Conservation (phyloP, 2,797 vertebrate genomes). For the Syndactyla subalaris region DNA sequence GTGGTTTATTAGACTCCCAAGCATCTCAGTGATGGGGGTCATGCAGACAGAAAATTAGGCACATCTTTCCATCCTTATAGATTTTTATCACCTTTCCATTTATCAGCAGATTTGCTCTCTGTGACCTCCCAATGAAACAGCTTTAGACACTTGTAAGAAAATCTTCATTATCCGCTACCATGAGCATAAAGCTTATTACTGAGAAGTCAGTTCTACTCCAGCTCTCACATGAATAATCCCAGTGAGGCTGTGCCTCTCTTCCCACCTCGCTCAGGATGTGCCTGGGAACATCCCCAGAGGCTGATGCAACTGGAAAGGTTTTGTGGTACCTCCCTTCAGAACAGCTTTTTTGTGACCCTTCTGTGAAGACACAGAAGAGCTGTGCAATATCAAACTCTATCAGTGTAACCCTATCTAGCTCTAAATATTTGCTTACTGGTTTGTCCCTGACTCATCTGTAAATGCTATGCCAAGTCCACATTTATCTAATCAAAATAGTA, state of each 20-base stretch:
- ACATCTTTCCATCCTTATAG: constrained; percentile 38
- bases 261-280: not conserved
- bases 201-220: constrained; percentile 39
- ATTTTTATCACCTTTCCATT: constrained; percentile 57
- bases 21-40: not conserved
- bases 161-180: constrained; percentile 18
- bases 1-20: not conserved
- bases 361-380: not conserved
- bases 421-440: constrained; percentile 20
- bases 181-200: constrained; percentile 40
- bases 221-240: constrained; percentile 5
- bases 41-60: constrained; percentile 34
- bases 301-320: constrained; percentile 20
- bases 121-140: constrained; percentile 22
- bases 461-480: not conserved
- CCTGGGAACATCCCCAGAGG: not conserved
- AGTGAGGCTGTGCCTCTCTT: not conserved
- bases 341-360: not conserved
- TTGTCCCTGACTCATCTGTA: not conserved
- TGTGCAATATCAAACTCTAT: not conserved
- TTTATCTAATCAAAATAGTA: constrained; percentile 25
- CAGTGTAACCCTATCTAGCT: constrained; percentile 6
- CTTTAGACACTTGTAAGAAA: constrained; percentile 27
- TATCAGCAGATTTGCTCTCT: constrained; percentile 27
- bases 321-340: not conserved